Conservation (phyloP, 2,888 invertebrate species). For the Pachycephus smyrnensis region DNA sequence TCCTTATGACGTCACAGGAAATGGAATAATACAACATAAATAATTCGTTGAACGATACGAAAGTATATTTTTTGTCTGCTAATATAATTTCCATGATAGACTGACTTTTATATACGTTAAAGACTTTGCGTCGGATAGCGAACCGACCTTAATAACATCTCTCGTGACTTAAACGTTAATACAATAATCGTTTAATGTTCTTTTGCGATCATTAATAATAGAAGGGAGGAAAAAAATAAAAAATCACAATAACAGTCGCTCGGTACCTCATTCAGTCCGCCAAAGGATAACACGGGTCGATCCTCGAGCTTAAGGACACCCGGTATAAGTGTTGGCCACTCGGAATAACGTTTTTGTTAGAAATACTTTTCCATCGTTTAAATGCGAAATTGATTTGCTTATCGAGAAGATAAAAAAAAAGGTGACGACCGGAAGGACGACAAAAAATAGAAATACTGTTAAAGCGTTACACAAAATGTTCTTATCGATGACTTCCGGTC, state of each 20-base stretch:
- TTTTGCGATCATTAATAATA: not conserved
- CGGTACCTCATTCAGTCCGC: not conserved
- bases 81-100: conserved; percentile 1
- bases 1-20: not conserved
- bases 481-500: not conserved
- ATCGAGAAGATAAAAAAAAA: not conserved
- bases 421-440: not conserved
- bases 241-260: not conserved
- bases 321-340: not conserved
- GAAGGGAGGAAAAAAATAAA: not conserved
- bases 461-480: not conserved
- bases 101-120: conserved; percentile 6
- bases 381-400: not conserved
- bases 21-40: not conserved
- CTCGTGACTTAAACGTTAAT: not conserved
- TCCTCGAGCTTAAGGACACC: not conserved
- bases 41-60: not conserved
- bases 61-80: conserved; percentile 2
- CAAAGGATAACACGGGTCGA: not conserved
- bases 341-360: not conserved
- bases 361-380: not conserved
- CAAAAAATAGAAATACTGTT: conserved; percentile 5
- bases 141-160: not conserved
- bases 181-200: not conserved
- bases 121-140: not conserved